Evolutionary conservation across 2,888 invertebrate genomes (phyloP).

Genomic region (Vandiemenella viatica): DNA sequence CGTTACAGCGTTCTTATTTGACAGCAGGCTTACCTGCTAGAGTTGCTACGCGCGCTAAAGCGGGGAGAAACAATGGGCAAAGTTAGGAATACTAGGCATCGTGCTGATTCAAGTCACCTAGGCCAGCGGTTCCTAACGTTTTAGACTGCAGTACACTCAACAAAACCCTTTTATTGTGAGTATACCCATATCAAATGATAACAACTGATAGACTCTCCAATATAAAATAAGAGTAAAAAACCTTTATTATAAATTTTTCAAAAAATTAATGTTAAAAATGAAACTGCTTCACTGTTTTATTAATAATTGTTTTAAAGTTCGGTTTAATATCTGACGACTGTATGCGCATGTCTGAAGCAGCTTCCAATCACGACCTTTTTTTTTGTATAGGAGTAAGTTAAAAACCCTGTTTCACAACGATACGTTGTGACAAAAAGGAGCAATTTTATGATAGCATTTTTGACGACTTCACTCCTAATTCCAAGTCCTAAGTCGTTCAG

Average conservation of each 20-base stretch:
- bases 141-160: no score
- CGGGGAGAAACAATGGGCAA: no score
- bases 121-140: no score
- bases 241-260: no score
- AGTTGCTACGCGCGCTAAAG: no score
- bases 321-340: background rate
- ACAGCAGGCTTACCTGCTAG: no score
- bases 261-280: no score
- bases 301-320: background rate
- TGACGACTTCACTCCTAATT: background rate
- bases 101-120: no score
- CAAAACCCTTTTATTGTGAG: background rate
- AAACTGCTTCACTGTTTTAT: background rate
- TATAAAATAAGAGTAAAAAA: background rate
- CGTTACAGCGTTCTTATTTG: no score
- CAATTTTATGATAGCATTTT: no score
- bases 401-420: background rate
- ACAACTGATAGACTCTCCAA: background rate
- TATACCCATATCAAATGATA: background rate
- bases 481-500: background rate
- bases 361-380: background rate
- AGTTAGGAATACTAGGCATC: no score
- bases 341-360: background rate
- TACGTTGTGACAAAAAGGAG: background rate
- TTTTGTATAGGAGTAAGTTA: background rate